These are phyloP conservation scores for Drosophila robusta DNA, from an alignment of 2,888 invertebrate genomes.

Conservation along the genomic window DNA sequence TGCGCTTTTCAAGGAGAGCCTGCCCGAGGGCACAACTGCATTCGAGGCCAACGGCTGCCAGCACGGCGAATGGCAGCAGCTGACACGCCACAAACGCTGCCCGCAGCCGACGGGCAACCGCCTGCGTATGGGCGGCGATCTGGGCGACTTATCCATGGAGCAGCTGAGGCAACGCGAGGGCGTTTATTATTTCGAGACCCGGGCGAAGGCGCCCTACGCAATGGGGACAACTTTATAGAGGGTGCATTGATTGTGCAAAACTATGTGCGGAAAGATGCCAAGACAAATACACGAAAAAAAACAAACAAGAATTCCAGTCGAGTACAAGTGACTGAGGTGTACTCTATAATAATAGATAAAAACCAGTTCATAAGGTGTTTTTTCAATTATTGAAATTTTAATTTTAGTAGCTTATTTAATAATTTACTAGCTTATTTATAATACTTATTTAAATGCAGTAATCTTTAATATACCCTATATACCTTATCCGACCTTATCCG, in stretches of 20 bases:
- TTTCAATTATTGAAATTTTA: too few relatives aligned
- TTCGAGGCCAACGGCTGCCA: slow-evolving; percentile 74
- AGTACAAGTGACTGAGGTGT: not conserved
- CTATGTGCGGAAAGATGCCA: not conserved
- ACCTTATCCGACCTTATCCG: too few relatives aligned
- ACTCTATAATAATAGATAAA: not conserved
- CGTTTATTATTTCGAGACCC: slow-evolving; percentile 79
- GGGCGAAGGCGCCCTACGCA: slow-evolving; percentile 68
- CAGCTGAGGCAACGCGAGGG: slow-evolving; percentile 66
- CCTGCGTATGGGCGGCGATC: slow-evolving; percentile 75
- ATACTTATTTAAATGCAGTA: too few relatives aligned
- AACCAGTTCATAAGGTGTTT: not conserved
- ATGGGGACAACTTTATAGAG: slow-evolving; percentile 19
- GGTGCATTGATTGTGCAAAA: slow-evolving; percentile 5
- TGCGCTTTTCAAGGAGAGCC: slow-evolving; percentile 76
- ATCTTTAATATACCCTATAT: too few relatives aligned
- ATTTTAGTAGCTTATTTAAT: too few relatives aligned
- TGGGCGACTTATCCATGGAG: slow-evolving; percentile 48
- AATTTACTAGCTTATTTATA: too few relatives aligned
- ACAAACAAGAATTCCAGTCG: not conserved
- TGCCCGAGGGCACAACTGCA: slow-evolving; percentile 10
- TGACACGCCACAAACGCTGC: slow-evolving; percentile 73
- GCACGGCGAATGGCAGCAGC: slow-evolving; percentile 64
- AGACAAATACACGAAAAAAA: slow-evolving; percentile 1
- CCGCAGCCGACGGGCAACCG: slow-evolving; percentile 44